These are phyloP conservation scores for Carpatolechia fugitivella DNA, from an alignment of 2,888 invertebrate species.

Conservation along the genomic window DNA sequence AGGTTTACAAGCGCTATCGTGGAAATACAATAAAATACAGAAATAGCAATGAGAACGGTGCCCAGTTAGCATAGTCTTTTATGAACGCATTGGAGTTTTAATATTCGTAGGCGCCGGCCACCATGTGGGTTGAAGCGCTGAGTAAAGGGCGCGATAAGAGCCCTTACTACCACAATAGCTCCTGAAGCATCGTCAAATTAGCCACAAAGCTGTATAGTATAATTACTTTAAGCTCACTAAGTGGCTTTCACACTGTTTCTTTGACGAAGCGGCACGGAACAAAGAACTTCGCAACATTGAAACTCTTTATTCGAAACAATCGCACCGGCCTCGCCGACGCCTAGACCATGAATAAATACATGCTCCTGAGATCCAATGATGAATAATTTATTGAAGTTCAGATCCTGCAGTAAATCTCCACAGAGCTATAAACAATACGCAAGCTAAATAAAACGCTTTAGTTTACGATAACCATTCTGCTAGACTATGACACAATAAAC, in stretches of 20 bases:
- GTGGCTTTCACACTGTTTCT: background rate
- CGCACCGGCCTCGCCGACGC: conserved; percentile 23
- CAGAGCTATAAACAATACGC: conserved; percentile 20
- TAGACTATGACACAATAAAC: conserved; percentile 6
- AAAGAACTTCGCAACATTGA: conserved; percentile 6
- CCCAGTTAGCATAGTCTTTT: conserved; percentile 6
- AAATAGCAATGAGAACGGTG: background rate
- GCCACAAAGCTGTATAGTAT: conserved; percentile 1
- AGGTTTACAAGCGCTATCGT: background rate
- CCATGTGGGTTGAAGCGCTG: background rate
- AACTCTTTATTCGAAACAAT: conserved; percentile 16
- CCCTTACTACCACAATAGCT: background rate
- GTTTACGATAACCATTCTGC: background rate
- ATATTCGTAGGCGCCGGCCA: conserved; percentile 2
- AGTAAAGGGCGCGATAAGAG: background rate
- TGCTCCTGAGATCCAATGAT: conserved; percentile 36
- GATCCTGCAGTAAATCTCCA: conserved; percentile 37
- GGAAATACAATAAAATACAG: background rate
- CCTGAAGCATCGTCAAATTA: background rate
- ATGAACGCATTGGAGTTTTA: conserved; percentile 4
- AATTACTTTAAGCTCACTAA: conserved; percentile 4
- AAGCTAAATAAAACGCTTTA: conserved; percentile 3
- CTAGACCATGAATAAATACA: conserved; percentile 44
- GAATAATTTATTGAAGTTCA: conserved; percentile 45
- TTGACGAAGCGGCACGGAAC: background rate